phyloP scores from a whole-genome alignment of 2,113 vertebrate species.

The Tretioscincus oriximinensis region DNA sequence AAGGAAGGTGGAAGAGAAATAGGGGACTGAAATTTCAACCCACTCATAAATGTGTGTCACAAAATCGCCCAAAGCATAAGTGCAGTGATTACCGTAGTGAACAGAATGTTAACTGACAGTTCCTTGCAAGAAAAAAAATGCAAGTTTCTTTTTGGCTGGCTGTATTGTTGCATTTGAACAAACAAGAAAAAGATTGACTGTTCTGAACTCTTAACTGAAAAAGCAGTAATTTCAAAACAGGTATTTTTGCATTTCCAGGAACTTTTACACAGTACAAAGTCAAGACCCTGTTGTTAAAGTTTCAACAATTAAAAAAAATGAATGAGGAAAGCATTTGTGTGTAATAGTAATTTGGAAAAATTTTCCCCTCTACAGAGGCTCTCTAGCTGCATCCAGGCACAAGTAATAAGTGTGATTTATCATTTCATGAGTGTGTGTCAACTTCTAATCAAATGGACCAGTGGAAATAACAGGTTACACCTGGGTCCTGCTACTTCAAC shows the following conservation, averaged over 20 bases:
- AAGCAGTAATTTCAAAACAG: neutral
- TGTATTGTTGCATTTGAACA: slow-evolving; percentile 4
- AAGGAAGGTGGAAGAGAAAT: neutral
- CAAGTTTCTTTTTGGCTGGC: neutral
- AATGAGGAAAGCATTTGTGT: too few relatives aligned
- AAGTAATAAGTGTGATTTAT: too few relatives aligned
- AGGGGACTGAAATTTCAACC: neutral
- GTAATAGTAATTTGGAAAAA: too few relatives aligned
- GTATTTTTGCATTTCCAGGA: neutral
- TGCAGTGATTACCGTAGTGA: neutral
- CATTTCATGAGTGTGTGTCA: too few relatives aligned
- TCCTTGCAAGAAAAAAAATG: neutral
- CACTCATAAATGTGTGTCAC: slow-evolving; percentile 42
- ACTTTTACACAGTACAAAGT: neutral
- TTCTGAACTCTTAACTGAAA: slow-evolving; percentile 19
- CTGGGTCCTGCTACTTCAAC: too few relatives aligned
- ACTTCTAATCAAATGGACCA: too few relatives aligned
- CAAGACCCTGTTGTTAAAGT: neutral
- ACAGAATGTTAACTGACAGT: neutral
- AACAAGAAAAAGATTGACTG: slow-evolving; percentile 22
- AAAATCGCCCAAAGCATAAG: slow-evolving; percentile 5
- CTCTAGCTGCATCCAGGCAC: too few relatives aligned
- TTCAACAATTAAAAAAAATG: neutral
- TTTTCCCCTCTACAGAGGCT: too few relatives aligned
- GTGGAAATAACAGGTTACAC: too few relatives aligned